phyloP scores from a whole-genome alignment of 37 sponge, comb jelly and placozoan genomes.

The Lycopodina hypogea region DNA sequence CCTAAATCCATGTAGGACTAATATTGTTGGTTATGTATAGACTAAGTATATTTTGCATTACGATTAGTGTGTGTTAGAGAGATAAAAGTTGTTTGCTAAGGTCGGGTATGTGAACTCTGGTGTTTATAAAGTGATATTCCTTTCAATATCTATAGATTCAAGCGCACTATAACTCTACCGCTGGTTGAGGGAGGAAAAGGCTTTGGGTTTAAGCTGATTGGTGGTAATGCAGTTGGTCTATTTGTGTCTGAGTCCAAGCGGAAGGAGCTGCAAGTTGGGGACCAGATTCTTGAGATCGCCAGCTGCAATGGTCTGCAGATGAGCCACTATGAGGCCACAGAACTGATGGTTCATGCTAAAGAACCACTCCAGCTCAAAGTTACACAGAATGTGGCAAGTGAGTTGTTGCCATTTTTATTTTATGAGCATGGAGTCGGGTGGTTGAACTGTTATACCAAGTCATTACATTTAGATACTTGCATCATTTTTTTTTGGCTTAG shows the following conservation, averaged over 20 bases:
- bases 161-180: slow-evolving; percentile 38
- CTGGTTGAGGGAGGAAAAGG: slow-evolving; percentile 13
- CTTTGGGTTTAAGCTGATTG: slow-evolving; percentile 52
- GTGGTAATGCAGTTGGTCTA: slow-evolving; percentile 74
- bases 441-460: neutral
- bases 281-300: slow-evolving; percentile 49
- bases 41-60: too few species aligned
- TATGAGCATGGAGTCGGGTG: slow-evolving; percentile 2
- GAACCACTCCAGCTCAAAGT: slow-evolving; percentile 30
- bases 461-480: neutral
- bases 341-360: slow-evolving; percentile 7
- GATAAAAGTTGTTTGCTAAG: too few species aligned
- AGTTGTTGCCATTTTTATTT: neutral
- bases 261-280: slow-evolving; percentile 20
- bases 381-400: slow-evolving; percentile 42
- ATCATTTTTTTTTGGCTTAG: neutral
- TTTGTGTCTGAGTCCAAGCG: slow-evolving; percentile 42
- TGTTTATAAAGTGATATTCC: too few species aligned
- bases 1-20: too few species aligned
- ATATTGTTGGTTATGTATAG: too few species aligned
- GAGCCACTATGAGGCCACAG: slow-evolving; percentile 44
- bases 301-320: slow-evolving; percentile 19
- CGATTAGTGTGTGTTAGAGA: too few species aligned
- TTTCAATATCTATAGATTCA: neutral
- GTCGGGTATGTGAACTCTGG: too few species aligned